Conservation (phyloP, 1,140 invertebrate genomes). For the Bombus soroeensis region DNA sequence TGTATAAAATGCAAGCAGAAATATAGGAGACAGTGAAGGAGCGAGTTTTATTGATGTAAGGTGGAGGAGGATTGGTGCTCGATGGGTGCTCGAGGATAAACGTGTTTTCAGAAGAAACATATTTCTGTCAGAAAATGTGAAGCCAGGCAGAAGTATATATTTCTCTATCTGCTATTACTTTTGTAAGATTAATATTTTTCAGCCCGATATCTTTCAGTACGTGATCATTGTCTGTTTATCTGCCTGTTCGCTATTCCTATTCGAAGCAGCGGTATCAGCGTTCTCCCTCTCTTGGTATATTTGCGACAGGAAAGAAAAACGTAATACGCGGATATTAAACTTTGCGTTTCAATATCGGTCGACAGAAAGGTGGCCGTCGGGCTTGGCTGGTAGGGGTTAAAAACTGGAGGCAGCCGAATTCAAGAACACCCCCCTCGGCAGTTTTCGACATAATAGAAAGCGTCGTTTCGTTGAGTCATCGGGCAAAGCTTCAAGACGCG, state of each 20-base stretch:
- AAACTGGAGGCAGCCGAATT: conserved; percentile 29
- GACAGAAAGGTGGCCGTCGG: not conserved
- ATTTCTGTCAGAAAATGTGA: not conserved
- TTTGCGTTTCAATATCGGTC: conserved; percentile 20
- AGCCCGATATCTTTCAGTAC: no score
- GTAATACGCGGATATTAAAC: conserved; percentile 34
- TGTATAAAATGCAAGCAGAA: no score
- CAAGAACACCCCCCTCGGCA: conserved; percentile 32
- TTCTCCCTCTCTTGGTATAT: not conserved
- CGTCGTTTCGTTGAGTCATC: conserved; percentile 54
- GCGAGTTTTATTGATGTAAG: not conserved
- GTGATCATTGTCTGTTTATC: not conserved
- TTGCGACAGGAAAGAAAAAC: not conserved
- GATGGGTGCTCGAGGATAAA: not conserved
- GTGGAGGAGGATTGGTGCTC: not conserved
- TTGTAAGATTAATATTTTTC: not conserved
- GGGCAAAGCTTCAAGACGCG: conserved; percentile 39
- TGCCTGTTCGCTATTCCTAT: no score
- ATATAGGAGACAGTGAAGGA: no score
- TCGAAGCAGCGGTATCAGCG: not conserved
- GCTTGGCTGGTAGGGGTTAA: not conserved
- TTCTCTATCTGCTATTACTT: not conserved
- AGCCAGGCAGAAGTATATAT: not conserved
- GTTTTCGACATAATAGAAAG: conserved; percentile 39
- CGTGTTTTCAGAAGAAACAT: not conserved